phyloP scores from a whole-genome alignment of 2,113 vertebrate species.

The Lampris megalopsis region DNA sequence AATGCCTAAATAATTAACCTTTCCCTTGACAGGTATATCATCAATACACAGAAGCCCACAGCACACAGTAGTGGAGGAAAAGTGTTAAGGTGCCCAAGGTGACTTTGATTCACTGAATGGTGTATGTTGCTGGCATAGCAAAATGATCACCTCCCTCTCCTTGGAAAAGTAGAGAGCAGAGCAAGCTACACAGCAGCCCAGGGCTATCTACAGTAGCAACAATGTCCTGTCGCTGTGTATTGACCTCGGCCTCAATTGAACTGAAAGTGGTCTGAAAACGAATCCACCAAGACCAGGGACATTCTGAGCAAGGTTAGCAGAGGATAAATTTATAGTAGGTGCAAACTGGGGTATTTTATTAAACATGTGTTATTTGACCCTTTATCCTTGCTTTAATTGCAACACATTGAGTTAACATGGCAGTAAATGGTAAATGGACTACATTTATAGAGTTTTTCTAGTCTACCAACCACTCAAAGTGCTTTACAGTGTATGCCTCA shows the following conservation, averaged over 20 bases:
- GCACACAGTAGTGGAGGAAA: background rate
- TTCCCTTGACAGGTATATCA: too few species aligned
- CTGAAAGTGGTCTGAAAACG: constrained; percentile 9
- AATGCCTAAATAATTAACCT: too few species aligned
- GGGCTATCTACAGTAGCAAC: background rate
- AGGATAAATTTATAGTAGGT: background rate
- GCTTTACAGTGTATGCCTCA: too few species aligned
- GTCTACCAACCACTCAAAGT: too few species aligned
- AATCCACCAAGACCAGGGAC: constrained; percentile 1
- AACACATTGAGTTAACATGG: background rate
- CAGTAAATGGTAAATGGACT: too few species aligned
- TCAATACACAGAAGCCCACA: background rate
- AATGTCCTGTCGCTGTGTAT: constrained; percentile 1
- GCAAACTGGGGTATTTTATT: background rate
- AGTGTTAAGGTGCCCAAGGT: constrained; percentile 31
- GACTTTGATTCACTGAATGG: constrained; percentile 43
- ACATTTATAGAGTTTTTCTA: too few species aligned
- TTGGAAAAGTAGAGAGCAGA: constrained; percentile 4
- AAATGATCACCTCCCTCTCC: constrained; percentile 14
- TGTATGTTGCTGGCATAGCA: constrained; percentile 10
- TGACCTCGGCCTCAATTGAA: constrained; percentile 43
- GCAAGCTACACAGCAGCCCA: background rate
- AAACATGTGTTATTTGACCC: constrained; percentile 21
- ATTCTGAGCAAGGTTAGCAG: constrained; percentile 8
- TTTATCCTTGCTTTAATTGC: background rate